Percentiles rank a stretch among this genome's conserved stretches.
Conservation (phyloP, 2,888 invertebrate species). For the Dolomedes plantarius region DNA sequence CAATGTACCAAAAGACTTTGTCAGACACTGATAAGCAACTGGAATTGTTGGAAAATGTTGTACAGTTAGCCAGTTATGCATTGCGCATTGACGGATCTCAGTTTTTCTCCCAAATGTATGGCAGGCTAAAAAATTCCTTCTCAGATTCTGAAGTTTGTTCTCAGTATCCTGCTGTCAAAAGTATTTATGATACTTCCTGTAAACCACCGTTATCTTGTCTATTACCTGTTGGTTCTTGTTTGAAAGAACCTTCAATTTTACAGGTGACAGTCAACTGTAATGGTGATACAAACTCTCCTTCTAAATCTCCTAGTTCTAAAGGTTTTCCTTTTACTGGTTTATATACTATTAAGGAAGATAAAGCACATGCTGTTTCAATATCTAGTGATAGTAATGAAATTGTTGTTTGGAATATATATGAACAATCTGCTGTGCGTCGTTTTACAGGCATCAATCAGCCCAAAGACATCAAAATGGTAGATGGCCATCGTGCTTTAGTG, state of each 20-base stretch:
- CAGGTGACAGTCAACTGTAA: slow-evolving; percentile 39
- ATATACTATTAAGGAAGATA: slow-evolving; percentile 82
- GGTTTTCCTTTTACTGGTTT: slow-evolving; percentile 80
- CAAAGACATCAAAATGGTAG: slow-evolving; percentile 86
- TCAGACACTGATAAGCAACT: slow-evolving; percentile 75
- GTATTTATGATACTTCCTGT: slow-evolving; percentile 63
- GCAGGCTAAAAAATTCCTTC: slow-evolving; percentile 77
- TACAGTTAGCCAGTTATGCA: slow-evolving; percentile 84
- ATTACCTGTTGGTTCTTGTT: slow-evolving; percentile 79
- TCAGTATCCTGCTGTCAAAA: slow-evolving; percentile 66
- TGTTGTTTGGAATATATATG: slow-evolving; percentile 87
- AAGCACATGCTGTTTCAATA: slow-evolving; percentile 85
- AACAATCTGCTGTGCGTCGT: slow-evolving; percentile 82
- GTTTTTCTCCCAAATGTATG: slow-evolving; percentile 84
- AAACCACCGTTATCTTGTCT: slow-evolving; percentile 81
- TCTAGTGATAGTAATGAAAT: slow-evolving; percentile 86
- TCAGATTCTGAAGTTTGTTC: slow-evolving; percentile 72
- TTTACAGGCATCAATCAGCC: slow-evolving; percentile 85
- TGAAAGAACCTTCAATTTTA: slow-evolving; percentile 63
- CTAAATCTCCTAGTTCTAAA: slow-evolving; percentile 71
- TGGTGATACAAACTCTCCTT: slow-evolving; percentile 26
- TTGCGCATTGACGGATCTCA: slow-evolving; percentile 89
- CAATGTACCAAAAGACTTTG: slow-evolving; percentile 38
- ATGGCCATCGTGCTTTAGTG: slow-evolving; percentile 83
- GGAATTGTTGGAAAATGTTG: slow-evolving; percentile 81